Conservation (phyloP, 37 sponge, comb jelly and placozoan species). For the Diacarnus erythraeanus region DNA sequence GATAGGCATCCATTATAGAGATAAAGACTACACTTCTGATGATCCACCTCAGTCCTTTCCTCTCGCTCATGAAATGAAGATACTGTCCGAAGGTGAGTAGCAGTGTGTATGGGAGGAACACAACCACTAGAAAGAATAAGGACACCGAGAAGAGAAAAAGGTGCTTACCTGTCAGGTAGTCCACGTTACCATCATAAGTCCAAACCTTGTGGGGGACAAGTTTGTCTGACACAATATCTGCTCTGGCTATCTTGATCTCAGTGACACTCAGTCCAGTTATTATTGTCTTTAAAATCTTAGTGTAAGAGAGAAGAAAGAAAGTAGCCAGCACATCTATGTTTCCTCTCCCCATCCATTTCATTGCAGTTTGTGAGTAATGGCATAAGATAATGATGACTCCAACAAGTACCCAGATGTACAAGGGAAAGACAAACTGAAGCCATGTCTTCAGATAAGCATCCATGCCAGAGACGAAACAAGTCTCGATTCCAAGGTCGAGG, state of each 20-base stretch:
- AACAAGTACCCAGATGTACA: conserved; percentile 7
- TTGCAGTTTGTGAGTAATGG: not conserved
- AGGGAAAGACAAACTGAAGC: conserved; percentile 31
- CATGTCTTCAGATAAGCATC: conserved; percentile 16
- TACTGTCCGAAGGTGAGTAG: not conserved
- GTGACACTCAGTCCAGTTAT: not conserved
- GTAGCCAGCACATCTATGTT: not conserved
- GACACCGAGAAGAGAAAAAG: not conserved
- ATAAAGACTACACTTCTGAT: not conserved
- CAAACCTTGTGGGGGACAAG: conserved; percentile 1
- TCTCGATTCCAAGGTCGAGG: conserved; percentile 35
- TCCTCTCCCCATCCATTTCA: not conserved
- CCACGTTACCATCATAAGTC: conserved; percentile 19
- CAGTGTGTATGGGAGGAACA: conserved; percentile 3
- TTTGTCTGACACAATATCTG: not conserved
- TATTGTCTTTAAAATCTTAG: conserved; percentile 5
- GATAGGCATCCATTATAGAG: not conserved
- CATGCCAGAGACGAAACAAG: conserved; percentile 26
- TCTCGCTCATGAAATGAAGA: not conserved
- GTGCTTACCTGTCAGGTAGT: conserved; percentile 3
- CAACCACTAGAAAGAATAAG: not conserved
- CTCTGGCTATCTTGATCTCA: not conserved
- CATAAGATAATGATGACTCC: not conserved
- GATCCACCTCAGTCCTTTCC: not conserved
- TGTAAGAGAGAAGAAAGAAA: conserved; percentile 5